Evolutionary conservation across 2,888 invertebrate species (phyloP), one percentile per base, ranked within the genome.

Genomic region (Pilophorus perplexus): DNA sequence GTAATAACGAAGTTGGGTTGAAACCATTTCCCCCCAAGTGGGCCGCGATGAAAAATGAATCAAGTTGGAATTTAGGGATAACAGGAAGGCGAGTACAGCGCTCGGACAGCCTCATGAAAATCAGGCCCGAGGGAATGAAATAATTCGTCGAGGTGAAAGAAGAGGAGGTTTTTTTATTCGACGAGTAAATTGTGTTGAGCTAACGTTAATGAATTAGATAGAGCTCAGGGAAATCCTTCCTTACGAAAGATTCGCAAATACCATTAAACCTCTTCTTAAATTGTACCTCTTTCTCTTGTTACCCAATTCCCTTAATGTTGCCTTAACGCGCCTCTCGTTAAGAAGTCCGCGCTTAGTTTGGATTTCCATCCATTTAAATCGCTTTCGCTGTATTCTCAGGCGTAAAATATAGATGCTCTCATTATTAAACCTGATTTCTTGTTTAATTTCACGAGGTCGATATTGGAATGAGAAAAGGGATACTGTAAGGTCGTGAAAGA

Each of bases 231-330:
- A 46, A 46, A 46, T 46, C 46, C 46, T 22, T 46, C 23, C 23
- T 46, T 12, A 46, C 46, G 23, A n/a, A 25, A 22, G 46, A 46
- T n/a, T 46, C 8, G 25, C 46, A 46, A 46, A 46, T 46, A 23
- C 46, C 25, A 46, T 46, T 46, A 46, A 46, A 14, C n/a, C 4
- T 22, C 23, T 25, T 23, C 20, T n/a, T 6, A 20, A 14, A 46
- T 46, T 46, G 46, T 46, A 46, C 25, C 25, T 46, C 46, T 46
- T 46, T 22, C 25, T 46, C 46, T 46, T n/a, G n/a, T n/a, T n/a
- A n/a, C n/a, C n/a, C 46, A 46, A 46, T 46, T 46, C 14, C 23
- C 25, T 46, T 46, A 46, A 46, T 46, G 46, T 46, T 46, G 46
- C 14, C 46, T 23, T 20, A 46, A 46, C 23, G 46, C 3, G 46